phyloP scores from a whole-genome alignment of 2,888 invertebrate genomes.

The Rhynchonema sp. region DNA sequence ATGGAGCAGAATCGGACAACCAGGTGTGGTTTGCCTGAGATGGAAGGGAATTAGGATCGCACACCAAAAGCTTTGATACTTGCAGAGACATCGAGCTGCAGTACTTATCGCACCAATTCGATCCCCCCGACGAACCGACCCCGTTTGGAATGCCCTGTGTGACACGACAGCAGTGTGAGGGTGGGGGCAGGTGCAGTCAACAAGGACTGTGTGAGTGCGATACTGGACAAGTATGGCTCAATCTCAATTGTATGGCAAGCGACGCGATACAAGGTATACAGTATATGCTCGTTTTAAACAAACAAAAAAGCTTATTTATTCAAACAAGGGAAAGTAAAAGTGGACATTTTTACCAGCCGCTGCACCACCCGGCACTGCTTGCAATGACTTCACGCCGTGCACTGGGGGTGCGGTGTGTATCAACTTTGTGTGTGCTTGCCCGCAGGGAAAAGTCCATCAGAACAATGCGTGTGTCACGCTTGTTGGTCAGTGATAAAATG shows the following conservation, averaged over 20 bases:
- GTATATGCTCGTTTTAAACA: not conserved
- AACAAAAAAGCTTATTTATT: not conserved
- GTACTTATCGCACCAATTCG: not conserved
- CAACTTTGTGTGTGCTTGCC: constrained; percentile 2
- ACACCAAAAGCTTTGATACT: too few species aligned
- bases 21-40: too few species aligned
- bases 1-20: too few species aligned
- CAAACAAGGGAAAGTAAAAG: not conserved
- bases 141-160: not conserved
- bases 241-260: not conserved
- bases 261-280: not conserved
- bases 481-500: not conserved
- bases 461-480: not conserved
- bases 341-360: not conserved
- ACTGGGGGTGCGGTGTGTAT: constrained; percentile 5
- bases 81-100: not conserved
- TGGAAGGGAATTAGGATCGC: too few species aligned
- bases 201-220: not conserved
- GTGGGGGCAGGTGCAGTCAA: not conserved
- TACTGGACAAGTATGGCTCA: not conserved
- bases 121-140: not conserved
- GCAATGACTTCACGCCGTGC: constrained; percentile 3
- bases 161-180: not conserved
- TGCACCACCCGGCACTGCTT: not conserved
- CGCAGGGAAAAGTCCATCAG: not conserved